Base-by-base conservation (phyloP, 2,797 vertebrate genomes). In the Acipenser ruthenus region DNA sequence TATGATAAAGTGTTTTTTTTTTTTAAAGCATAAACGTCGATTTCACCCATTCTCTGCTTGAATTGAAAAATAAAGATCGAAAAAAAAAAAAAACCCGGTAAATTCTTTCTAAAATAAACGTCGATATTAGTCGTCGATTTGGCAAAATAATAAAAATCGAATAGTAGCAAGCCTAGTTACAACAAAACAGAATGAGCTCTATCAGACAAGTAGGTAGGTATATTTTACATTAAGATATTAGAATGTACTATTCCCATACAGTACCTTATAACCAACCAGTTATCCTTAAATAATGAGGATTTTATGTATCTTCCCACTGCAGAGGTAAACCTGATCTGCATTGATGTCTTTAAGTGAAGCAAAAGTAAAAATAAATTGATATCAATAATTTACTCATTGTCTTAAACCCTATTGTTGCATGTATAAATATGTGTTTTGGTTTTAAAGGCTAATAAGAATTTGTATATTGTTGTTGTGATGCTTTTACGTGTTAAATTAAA, bases 391-490 rank as follows among this genome's bases (percentile, higher is more conserved):
- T 92, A 86, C 82, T 88, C 86, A 89, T 86, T 87, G 90, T 93
- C 92, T 89, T 86, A 88, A 89, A 88, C 91, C 93, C 89, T 90
- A 87, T 88, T 89, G 89, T 93, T 96, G 92, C 93, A 94, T 93
- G 93, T 95, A 85, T 93, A 87, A 86, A 87, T 82, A 78, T 93
- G 89, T 94, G 92, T 93, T 93, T 92, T 84, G 80, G 86, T 91
- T 93, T 87, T 81, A 89, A 91, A 86, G 89, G 87, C 86, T 89
- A 89, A 83, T 90, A 88, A 85, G 83, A 86, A 90, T 91, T 86
- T 97, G 89, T 94, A 89, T 92, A 93, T 94, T 89, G 91, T 94
- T 91, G 92, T 88, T 89, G 91, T 96, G 90, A 84, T 93, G 89
- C 84, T 91, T 94, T 93, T 91, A 90, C 87, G 88, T 95, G 92